Conservation (phyloP, 1,140 invertebrate genomes). For the Pristionchus pacificus region DNA sequence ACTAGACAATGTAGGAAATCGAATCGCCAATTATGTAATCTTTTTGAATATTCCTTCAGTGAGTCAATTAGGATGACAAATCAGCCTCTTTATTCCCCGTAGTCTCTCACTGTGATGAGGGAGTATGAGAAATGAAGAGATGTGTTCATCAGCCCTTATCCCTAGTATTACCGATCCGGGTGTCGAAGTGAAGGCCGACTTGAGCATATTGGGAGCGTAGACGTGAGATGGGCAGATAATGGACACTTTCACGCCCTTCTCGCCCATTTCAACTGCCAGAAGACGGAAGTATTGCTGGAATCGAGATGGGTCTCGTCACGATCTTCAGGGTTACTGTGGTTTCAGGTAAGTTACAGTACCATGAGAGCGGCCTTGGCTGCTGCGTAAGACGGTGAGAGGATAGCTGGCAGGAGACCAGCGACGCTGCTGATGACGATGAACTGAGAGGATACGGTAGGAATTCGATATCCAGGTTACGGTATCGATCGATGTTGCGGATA, state of each 20-base stretch:
- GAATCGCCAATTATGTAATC: background rate
- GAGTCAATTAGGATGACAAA: too few relatives aligned
- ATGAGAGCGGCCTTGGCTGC: background rate
- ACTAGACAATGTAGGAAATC: background rate
- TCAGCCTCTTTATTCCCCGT: background rate
- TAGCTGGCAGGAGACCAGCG: background rate
- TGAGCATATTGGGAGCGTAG: background rate
- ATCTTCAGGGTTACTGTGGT: background rate
- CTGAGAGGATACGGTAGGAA: too few relatives aligned
- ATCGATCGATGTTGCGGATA: too few relatives aligned
- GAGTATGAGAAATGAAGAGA: too few relatives aligned
- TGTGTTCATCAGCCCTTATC: background rate
- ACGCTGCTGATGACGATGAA: background rate
- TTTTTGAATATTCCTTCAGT: background rate
- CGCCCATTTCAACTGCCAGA: background rate
- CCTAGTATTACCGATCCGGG: background rate
- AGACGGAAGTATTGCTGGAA: background rate
- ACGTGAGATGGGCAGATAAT: background rate
- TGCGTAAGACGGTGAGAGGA: background rate
- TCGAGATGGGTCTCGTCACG: background rate
- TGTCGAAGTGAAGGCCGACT: background rate
- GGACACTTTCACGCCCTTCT: background rate
- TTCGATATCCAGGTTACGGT: too few relatives aligned
- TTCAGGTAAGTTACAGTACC: background rate
- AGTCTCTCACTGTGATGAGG: background rate